Percentiles rank a stretch among this genome's conserved stretches.
These are phyloP conservation scores for Colossoma macropomum DNA, from an alignment of 2,113 vertebrate genomes.

Conservation along the genomic window DNA sequence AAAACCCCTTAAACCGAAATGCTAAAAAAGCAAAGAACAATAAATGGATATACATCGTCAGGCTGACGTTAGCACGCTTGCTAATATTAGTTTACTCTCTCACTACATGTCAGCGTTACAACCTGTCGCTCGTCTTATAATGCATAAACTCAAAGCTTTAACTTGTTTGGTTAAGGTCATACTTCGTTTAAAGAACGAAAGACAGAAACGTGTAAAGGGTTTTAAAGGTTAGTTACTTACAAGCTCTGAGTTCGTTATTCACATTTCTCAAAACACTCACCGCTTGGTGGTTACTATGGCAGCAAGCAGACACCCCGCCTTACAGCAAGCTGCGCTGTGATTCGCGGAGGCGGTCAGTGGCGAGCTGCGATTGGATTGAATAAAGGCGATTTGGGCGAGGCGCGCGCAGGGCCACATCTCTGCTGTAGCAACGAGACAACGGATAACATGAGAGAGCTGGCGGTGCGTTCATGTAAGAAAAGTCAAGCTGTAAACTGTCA, in stretches of 20 bases:
- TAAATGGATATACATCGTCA: neutral
- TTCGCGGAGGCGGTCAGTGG: conserved; percentile 49
- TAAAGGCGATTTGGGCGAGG: neutral
- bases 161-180: too few relatives aligned
- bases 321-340: conserved; percentile 51
- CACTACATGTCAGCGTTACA: neutral
- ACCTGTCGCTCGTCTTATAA: too few relatives aligned
- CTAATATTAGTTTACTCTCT: neutral
- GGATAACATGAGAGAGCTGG: neutral
- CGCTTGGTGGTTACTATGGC: conserved; percentile 55
- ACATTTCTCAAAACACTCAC: conserved; percentile 19
- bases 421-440: conserved; percentile 39
- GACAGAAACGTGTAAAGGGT: neutral
- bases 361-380: conserved; percentile 35
- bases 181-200: neutral
- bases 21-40: too few relatives aligned
- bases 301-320: neutral
- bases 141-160: too few relatives aligned
- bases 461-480: neutral
- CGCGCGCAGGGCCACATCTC: neutral
- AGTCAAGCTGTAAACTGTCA: neutral
- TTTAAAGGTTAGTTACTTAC: neutral
- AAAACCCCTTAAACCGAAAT: neutral
- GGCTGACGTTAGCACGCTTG: neutral
- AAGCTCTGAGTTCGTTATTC: conserved; percentile 10